Evolutionary conservation across 2,797 vertebrate species (phyloP), one percentile per base, ranked within the genome.

Genomic region (Cirrhinus molitorella): DNA sequence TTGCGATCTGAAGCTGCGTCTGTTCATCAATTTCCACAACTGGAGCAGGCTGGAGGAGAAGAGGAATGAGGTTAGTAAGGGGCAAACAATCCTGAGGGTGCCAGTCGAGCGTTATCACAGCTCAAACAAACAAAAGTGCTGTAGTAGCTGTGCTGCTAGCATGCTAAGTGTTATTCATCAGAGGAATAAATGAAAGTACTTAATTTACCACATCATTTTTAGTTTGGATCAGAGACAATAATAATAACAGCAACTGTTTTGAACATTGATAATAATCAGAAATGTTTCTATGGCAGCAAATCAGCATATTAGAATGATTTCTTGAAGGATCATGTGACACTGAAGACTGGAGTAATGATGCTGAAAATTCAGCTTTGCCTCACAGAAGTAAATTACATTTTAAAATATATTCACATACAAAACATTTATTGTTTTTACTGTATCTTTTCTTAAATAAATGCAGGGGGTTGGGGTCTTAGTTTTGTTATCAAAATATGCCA

Each of bases 1-100:
- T 94, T 86, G 97, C 98, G 85, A 97, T 95, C 95, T 97, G 97
- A 87, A 99, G 96, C 91, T 99, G 97, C 57, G 96, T 94, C 94
- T 98, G 96, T 92, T 99, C 98, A 0, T 99, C 97, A 85, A 95
- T 96, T 88, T 95, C 96, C 92, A 96, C 94, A 88, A 84, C 59
- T 4, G 89, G 85, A 86, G 89, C 89, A 17, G 85, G 90, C 88
- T 93, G 87, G 77, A 79, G 88, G 90, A 89, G 85, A 91, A 40
- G 86, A 80, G 89, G 85, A 37, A 86, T 85, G 79, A 70, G 68
- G 91, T 88, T 89, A 84, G 70, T 83, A 66, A 79, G 79, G 65
- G 81, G 85, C 77, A 80, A 91, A 67, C 13, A 12, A 63, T 28
- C 14, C 59, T 3, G 23, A 47, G 23, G 59, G 67, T 21, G 28